Base-by-base conservation (phyloP, 2,888 invertebrate species). In the Scrobipalpa atriplicella region DNA sequence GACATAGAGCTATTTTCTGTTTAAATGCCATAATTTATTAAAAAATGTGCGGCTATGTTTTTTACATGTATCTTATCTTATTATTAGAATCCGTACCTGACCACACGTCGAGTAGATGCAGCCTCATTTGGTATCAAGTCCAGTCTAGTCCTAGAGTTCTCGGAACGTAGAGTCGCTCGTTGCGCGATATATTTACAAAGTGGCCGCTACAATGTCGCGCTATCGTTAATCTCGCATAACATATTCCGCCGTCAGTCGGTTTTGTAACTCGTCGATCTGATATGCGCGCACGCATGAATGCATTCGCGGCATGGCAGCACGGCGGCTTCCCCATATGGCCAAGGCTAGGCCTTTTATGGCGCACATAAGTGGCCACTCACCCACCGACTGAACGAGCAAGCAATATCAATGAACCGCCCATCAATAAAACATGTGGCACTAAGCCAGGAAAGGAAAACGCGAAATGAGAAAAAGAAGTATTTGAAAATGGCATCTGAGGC, bases 341-440 rank as follows among this genome's bases (percentile, higher is more conserved):
- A 87, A 89, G 90, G 89, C 85, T 90, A 85, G 82, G 81, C 92
- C 92, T 88, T 92, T 89, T 92, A 92, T 85, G 92, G 92, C 80
- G 80, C 84, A 84, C 86, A 84, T 92, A 92, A 92, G 91, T 92
- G 92, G 91, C 85, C 91, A 92, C 87, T 92, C 92, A 90, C 91
- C 92, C 88, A 86, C 85, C 85, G 80, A 77, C 87, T 90, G 90
- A 92, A 92, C 92, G 91, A 91, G 91, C 83, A 85, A 88, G 86
- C 85, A 88, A 92, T 92, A 92, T 92, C 92, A 92, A 92, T 92
- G 92, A 92, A 92, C 91, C 84, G 86, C 80, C 87, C 88, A 92
- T 92, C 92, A 92, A 92, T 92, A 92, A 92, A 92, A 92, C 92
- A 92, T 92, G 88, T 89, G 90, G 89, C 90, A 85, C 83, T 83